Evolutionary conservation across 2,113 vertebrate species (phyloP).

Genomic region (Emydocephalus ijimae): DNA sequence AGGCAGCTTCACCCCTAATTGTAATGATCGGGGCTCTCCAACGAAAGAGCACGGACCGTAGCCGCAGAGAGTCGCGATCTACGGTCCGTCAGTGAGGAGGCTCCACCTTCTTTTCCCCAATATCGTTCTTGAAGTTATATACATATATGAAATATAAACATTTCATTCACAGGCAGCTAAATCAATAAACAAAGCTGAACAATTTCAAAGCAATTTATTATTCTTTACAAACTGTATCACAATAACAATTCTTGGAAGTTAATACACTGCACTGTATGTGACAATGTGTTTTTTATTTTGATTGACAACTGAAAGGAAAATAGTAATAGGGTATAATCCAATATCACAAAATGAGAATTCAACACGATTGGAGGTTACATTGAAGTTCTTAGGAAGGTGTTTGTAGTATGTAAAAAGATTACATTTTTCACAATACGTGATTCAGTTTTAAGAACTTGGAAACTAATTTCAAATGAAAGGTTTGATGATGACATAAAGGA

Average conservation of each 20-base stretch:
- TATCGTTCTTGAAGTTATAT: not conserved
- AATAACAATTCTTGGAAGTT: constrained; percentile 59
- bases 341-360: not conserved
- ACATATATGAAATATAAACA: not conserved
- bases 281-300: not conserved
- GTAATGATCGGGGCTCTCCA: too few relatives aligned
- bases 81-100: too few relatives aligned
- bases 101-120: too few relatives aligned
- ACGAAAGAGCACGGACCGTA: too few relatives aligned
- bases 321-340: not conserved
- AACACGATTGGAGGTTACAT: constrained; percentile 4
- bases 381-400: constrained; percentile 9
- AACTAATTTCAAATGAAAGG: constrained; percentile 83
- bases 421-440: constrained; percentile 77
- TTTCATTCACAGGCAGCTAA: constrained; percentile 1
- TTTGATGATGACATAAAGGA: constrained; percentile 92
- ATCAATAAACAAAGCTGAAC: constrained; percentile 9
- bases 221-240: constrained; percentile 54
- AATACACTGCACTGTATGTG: constrained; percentile 49
- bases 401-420: not conserved
- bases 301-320: not conserved
- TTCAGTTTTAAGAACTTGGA: constrained; percentile 87
- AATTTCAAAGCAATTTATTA: constrained; percentile 52
- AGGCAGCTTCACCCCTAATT: too few relatives aligned
- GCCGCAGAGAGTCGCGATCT: too few relatives aligned